Conservation (phyloP, 2,797 vertebrate species). For the Squalus acanthias region DNA sequence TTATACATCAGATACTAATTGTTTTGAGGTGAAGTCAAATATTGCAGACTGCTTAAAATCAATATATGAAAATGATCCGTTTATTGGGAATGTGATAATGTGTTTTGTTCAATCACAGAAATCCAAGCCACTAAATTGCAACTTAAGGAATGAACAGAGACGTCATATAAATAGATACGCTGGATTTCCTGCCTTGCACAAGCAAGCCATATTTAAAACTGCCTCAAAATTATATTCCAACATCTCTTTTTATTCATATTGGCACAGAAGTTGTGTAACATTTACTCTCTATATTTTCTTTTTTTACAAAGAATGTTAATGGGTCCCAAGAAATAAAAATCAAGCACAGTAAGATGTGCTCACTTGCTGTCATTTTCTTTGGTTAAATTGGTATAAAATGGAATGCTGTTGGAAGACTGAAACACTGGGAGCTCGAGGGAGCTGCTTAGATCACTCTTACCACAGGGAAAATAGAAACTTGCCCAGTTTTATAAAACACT, state of each 20-base stretch:
- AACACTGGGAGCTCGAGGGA: not conserved
- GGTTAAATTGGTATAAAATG: not conserved
- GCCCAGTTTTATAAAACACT: not conserved
- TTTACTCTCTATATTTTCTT: not conserved
- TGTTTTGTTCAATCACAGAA: not conserved
- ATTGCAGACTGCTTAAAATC: not conserved
- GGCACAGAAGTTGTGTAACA: not conserved
- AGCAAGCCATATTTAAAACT: not conserved
- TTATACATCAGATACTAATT: not conserved
- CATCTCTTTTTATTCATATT: not conserved
- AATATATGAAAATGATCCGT: not conserved
- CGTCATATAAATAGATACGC: not conserved
- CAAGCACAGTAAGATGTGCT: not conserved
- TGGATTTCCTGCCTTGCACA: not conserved
- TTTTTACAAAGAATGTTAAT: too few relatives aligned
- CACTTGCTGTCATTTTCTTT: not conserved
- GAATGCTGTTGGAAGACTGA: not conserved
- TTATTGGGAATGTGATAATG: not conserved
- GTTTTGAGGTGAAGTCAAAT: not conserved
- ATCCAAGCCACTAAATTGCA: not conserved
- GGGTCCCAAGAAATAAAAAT: not conserved
- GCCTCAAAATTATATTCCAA: not conserved
- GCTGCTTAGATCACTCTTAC: not conserved
- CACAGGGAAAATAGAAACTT: not conserved
- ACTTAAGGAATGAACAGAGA: not conserved